phyloP scores from a whole-genome alignment of 2,797 vertebrate genomes.

The Mormyrops attenuatus region DNA sequence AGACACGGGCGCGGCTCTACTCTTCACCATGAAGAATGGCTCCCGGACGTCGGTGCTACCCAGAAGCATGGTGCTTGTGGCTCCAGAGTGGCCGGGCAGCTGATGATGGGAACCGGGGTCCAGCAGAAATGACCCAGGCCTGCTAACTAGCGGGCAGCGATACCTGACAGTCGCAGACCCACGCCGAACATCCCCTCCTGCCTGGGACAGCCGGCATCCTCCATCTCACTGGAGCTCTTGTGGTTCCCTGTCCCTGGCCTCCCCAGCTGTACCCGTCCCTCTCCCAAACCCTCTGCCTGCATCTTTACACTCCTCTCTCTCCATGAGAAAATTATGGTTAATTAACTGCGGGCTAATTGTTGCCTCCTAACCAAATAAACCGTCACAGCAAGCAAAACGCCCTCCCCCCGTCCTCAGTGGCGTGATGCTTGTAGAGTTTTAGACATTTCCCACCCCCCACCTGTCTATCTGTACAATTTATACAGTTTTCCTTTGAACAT shows the following conservation, averaged over 20 bases:
- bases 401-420: background rate
- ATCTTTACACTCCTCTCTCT: background rate
- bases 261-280: background rate
- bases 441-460: background rate
- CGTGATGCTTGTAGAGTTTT: background rate
- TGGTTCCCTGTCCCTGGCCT: background rate
- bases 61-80: slow-evolving; percentile 21
- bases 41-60: slow-evolving; percentile 51
- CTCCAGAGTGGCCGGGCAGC: background rate
- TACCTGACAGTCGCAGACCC: background rate
- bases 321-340: slow-evolving; percentile 11
- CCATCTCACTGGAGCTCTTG: background rate
- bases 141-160: background rate
- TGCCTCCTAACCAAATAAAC: slow-evolving; percentile 6
- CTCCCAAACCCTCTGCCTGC: background rate
- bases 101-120: background rate
- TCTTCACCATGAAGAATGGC: slow-evolving; percentile 60
- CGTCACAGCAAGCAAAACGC: background rate
- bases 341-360: slow-evolving; percentile 21
- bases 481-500: background rate
- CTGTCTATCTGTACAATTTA: background rate
- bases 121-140: background rate
- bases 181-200: background rate
- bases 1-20: slow-evolving; percentile 53
- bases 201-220: background rate